Conservation (phyloP, 2,888 invertebrate genomes). For the Cheilosia vernalis region DNA sequence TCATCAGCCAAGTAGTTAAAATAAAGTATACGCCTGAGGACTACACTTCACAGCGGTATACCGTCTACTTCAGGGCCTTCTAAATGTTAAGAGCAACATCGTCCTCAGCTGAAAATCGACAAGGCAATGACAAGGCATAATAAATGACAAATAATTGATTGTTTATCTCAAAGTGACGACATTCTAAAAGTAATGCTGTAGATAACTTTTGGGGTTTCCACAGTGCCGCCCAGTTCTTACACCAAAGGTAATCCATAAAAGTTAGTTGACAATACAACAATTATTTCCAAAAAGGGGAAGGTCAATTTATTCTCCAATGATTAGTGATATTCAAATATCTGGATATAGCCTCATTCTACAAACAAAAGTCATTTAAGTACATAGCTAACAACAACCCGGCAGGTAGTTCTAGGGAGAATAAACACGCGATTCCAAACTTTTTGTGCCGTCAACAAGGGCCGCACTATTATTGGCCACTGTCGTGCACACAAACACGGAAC, state of each 20-base stretch:
- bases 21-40: too few relatives aligned
- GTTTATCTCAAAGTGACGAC: too few relatives aligned
- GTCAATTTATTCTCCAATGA: constrained; percentile 4
- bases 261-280: constrained; percentile 43
- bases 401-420: not conserved
- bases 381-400: constrained; percentile 9
- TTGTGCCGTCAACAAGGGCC: constrained; percentile 46
- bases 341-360: constrained; percentile 5
- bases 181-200: too few relatives aligned
- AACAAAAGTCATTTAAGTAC: constrained; percentile 53
- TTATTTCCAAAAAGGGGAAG: constrained; percentile 26
- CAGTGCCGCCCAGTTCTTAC: too few relatives aligned
- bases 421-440: constrained; percentile 39
- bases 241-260: not conserved
- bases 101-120: too few relatives aligned
- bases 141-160: too few relatives aligned
- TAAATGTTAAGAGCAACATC: too few relatives aligned
- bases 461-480: constrained; percentile 39
- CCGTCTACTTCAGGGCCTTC: too few relatives aligned
- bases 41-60: too few relatives aligned
- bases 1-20: too few relatives aligned
- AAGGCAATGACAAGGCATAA: too few relatives aligned
- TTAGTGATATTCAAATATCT: constrained; percentile 25
- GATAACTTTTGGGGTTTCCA: too few relatives aligned
- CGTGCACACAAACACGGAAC: constrained; percentile 20